These are phyloP conservation scores for Sorex fumeus DNA, from an alignment of 2,113 vertebrate genomes.

Conservation along the genomic window DNA sequence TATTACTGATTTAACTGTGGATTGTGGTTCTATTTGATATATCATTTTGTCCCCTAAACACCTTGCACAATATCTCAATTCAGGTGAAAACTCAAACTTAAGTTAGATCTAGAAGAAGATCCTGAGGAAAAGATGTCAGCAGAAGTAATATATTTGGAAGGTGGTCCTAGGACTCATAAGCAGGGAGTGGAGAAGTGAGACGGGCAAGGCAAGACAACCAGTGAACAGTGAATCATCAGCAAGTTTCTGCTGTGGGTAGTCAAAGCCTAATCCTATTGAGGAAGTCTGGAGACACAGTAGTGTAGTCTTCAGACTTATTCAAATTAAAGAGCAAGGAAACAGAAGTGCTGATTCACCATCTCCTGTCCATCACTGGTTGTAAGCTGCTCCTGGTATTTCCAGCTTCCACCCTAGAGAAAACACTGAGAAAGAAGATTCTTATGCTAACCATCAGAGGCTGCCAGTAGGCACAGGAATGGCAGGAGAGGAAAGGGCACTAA, in stretches of 20 bases:
- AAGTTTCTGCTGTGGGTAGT: not conserved
- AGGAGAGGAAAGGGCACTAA: not conserved
- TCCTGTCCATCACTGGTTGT: not conserved
- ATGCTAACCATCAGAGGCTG: not conserved
- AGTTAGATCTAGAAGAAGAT: not conserved
- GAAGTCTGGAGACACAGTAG: not conserved
- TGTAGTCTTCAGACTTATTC: not conserved
- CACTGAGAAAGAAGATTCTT: not conserved
- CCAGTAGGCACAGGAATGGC: not conserved
- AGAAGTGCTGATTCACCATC: not conserved
- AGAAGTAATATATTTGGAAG: conserved; percentile 45
- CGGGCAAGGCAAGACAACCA: not conserved
- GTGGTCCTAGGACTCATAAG: not conserved
- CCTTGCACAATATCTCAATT: conserved; percentile 1
- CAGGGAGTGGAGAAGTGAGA: not conserved
- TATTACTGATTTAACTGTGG: not conserved
- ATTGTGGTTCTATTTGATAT: not conserved
- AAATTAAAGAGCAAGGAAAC: not conserved
- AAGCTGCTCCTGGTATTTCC: conserved; percentile 32
- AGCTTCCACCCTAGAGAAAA: not conserved
- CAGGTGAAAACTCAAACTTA: not conserved
- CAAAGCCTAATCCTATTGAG: not conserved
- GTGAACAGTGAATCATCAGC: not conserved
- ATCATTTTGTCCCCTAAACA: not conserved
- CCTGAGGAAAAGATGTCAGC: not conserved